Conservation (phyloP, 2,797 vertebrate genomes). For the Anguilla marmorata region DNA sequence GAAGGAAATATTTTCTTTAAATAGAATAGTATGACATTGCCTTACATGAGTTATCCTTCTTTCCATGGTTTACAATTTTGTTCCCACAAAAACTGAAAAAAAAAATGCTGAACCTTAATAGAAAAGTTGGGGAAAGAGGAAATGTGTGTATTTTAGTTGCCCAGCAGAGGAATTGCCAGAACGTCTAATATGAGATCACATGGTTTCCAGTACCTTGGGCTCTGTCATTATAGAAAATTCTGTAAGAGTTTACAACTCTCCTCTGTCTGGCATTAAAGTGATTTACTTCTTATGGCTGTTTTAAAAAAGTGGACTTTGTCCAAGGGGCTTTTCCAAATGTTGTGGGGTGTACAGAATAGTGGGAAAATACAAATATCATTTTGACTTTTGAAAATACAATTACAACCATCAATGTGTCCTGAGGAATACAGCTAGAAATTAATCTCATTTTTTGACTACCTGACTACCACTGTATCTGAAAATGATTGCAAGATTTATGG, state of each 20-base stretch:
- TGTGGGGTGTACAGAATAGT: too few relatives aligned
- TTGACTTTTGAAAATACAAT: too few relatives aligned
- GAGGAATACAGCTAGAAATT: too few relatives aligned
- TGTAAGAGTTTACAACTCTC: not conserved
- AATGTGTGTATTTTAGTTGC: conserved; percentile 2
- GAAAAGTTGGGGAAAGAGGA: not conserved
- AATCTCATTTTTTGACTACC: too few relatives aligned
- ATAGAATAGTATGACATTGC: not conserved
- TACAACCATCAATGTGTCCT: too few relatives aligned
- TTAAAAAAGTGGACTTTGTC: not conserved
- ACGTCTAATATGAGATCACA: not conserved
- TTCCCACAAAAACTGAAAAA: too few relatives aligned
- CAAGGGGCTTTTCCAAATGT: conserved; percentile 21
- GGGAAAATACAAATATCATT: too few relatives aligned
- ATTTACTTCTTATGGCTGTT: conserved; percentile 2
- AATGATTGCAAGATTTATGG: too few relatives aligned
- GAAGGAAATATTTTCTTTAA: not conserved
- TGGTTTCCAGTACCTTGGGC: not conserved
- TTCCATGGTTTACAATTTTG: not conserved
- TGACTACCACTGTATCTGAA: too few relatives aligned
- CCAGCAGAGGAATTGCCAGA: conserved; percentile 8
- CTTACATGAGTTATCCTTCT: not conserved
- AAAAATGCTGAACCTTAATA: too few relatives aligned
- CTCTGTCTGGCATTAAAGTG: not conserved
- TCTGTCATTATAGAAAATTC: conserved; percentile 2